A percentile compares a stretch with the other conserved stretches of the same genome.
These are phyloP conservation scores for Cydia strobilella DNA, from an alignment of 1,140 invertebrate species.

Conservation along the genomic window DNA sequence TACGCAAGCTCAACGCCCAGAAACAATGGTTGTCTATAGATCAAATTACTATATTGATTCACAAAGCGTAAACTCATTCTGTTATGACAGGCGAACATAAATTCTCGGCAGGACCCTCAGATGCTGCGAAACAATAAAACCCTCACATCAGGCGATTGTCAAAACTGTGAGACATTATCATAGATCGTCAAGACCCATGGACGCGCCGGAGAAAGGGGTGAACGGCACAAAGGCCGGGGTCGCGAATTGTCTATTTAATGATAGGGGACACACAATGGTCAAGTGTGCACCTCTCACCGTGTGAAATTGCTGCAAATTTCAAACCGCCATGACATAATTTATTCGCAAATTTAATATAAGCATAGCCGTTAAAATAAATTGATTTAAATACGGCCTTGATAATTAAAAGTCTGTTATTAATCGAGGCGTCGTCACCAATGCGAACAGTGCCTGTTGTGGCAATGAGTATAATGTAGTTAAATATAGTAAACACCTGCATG, in stretches of 20 bases:
- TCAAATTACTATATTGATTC: slow-evolving; percentile 76
- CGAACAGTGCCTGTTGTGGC: not conserved
- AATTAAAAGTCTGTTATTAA: slow-evolving; percentile 30
- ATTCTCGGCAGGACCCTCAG: slow-evolving; percentile 72
- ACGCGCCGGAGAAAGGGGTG: slow-evolving; percentile 69
- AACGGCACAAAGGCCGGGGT: slow-evolving; percentile 56
- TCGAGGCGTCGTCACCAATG: slow-evolving; percentile 9
- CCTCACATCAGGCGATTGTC: slow-evolving; percentile 60
- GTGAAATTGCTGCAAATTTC: slow-evolving; percentile 58
- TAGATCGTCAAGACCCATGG: slow-evolving; percentile 63
- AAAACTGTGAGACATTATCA: slow-evolving; percentile 70
- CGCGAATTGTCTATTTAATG: slow-evolving; percentile 67
- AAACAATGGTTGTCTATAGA: slow-evolving; percentile 69
- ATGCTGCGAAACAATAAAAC: slow-evolving; percentile 73
- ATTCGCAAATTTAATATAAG: slow-evolving; percentile 17
- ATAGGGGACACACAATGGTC: slow-evolving; percentile 66
- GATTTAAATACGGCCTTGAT: slow-evolving; percentile 8
- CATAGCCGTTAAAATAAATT: slow-evolving; percentile 21
- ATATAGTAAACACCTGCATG: slow-evolving; percentile 66
- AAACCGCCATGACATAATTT: slow-evolving; percentile 30
- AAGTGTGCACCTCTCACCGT: slow-evolving; percentile 58
- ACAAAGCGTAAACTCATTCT: slow-evolving; percentile 79
- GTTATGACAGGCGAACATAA: slow-evolving; percentile 79
- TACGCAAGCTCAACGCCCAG: slow-evolving; percentile 68
- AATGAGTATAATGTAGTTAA: slow-evolving; percentile 39